phyloP scores from a whole-genome alignment of 2,888 invertebrate species.

The Andrena bucephala region DNA sequence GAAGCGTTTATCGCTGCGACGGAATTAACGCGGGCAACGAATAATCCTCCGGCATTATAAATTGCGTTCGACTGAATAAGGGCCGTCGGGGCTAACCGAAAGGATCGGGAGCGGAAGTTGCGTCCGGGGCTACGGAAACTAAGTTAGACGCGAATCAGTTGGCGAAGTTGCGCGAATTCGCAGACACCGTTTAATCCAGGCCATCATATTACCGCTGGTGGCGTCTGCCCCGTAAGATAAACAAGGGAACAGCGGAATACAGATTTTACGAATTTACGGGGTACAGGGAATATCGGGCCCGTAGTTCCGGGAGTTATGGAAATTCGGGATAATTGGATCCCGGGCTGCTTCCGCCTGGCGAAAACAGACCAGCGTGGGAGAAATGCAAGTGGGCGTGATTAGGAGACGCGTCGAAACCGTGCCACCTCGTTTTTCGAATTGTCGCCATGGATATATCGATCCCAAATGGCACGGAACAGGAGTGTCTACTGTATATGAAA shows the following conservation, averaged over 20 bases:
- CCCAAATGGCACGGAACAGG: background rate
- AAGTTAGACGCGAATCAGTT: slow-evolving; percentile 40
- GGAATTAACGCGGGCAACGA: slow-evolving; percentile 22
- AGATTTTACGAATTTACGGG: slow-evolving; percentile 65
- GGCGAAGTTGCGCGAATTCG: slow-evolving; percentile 38
- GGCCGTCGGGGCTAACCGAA: background rate
- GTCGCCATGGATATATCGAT: background rate
- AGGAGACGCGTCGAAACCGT: background rate
- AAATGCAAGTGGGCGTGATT: slow-evolving; percentile 18
- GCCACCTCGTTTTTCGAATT: background rate
- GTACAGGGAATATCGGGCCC: slow-evolving; percentile 50
- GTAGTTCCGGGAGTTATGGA: slow-evolving; percentile 63
- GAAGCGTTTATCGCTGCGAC: slow-evolving; percentile 11
- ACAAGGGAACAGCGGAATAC: slow-evolving; percentile 62
- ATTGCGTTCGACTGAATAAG: slow-evolving; percentile 14
- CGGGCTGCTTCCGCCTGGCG: slow-evolving; percentile 17
- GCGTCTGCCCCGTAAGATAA: slow-evolving; percentile 59
- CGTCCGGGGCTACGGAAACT: slow-evolving; percentile 1
- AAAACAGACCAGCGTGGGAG: slow-evolving; percentile 15
- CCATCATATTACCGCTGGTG: slow-evolving; percentile 37
- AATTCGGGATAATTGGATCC: slow-evolving; percentile 66
- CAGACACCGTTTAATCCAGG: slow-evolving; percentile 56
- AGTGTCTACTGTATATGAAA: no score
- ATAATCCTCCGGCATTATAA: slow-evolving; percentile 23
- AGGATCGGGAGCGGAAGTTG: background rate